Base-by-base conservation (phyloP, 37 sponge, comb jelly and placozoan species). In the Oopsacas minuta region DNA sequence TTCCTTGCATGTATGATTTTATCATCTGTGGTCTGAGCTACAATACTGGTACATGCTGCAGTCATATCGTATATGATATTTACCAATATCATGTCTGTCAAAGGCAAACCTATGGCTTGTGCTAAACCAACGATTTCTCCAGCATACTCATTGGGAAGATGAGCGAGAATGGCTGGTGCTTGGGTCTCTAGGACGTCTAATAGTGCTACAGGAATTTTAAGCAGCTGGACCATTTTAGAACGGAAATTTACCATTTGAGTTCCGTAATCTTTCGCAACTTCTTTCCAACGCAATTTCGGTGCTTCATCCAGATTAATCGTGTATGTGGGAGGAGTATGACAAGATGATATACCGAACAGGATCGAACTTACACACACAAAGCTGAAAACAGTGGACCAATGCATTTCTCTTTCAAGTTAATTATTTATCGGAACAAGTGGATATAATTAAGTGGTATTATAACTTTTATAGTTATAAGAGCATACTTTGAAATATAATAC, bases 31-130 rank as follows among this genome's bases (percentile, higher is more conserved):
- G 86, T 86, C 52, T 90, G 88, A 3, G 89, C 92, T 1, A 96
- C 92, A 85, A 96, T 96, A 42, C 94, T 93, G 28, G 97, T 96
- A 81, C 97, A 96, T 32, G 75, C 75, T 0, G 94, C 92, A 0
- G 91, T 90, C n/a, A 89, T 23, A 39, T 94, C 94, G 52, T 94
- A 94, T 36, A 91, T 30, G 12, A 89, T 34, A 39, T 94, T 94
- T 0, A 39, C 84, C 12, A 91, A 82, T 0, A 89, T 38, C 35
- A 89, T 82, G 34, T 94, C 90, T 0, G 91, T 91, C 1, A 90
- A 37, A 17, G 89, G 37, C 1, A 89, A 37, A 0, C 84, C 85
- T 25, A 38, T n/a, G 35, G 35, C 30, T 0, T 61, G 38, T 7
- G 91, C 87, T 36, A 94, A 81, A 46, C 92, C 94, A 0, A 53